These are phyloP conservation scores for Muschampia plurimacula DNA, from an alignment of 2,888 invertebrate species.

Conservation along the genomic window DNA sequence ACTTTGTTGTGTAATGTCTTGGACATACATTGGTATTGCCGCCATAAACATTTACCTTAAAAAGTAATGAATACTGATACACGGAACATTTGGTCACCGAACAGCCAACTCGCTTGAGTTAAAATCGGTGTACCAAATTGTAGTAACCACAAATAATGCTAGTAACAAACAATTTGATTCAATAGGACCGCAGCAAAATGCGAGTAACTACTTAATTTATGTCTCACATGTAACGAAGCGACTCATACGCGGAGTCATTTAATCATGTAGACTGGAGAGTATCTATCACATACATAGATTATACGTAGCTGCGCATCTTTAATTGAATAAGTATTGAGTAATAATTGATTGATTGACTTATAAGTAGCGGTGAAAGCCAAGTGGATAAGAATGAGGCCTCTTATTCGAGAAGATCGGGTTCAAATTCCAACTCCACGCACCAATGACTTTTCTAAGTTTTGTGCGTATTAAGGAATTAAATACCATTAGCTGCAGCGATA, in stretches of 20 bases:
- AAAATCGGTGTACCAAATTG: background rate
- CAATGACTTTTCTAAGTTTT: too few species aligned
- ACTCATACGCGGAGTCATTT: background rate
- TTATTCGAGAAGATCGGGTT: too few species aligned
- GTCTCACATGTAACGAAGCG: background rate
- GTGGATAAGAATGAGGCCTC: too few species aligned
- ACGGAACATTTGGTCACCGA: background rate
- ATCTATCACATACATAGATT: background rate
- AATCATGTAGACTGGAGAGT: background rate
- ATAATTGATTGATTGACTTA: too few species aligned
- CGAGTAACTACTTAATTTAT: slow-evolving; percentile 8
- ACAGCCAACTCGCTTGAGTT: slow-evolving; percentile 6
- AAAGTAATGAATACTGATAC: background rate
- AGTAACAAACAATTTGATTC: slow-evolving; percentile 4
- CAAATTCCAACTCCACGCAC: too few species aligned
- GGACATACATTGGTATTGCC: background rate
- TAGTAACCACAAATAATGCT: slow-evolving; percentile 10
- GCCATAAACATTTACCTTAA: background rate
- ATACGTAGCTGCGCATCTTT: too few species aligned
- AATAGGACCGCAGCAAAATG: slow-evolving; percentile 1
- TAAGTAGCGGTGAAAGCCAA: too few species aligned
- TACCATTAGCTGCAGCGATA: too few species aligned
- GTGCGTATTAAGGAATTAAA: too few species aligned
- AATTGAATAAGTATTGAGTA: too few species aligned
- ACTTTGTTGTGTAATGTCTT: too few species aligned